phyloP scores from a whole-genome alignment of 1,140 invertebrate genomes.

The Ceratosolen fusciceps region DNA sequence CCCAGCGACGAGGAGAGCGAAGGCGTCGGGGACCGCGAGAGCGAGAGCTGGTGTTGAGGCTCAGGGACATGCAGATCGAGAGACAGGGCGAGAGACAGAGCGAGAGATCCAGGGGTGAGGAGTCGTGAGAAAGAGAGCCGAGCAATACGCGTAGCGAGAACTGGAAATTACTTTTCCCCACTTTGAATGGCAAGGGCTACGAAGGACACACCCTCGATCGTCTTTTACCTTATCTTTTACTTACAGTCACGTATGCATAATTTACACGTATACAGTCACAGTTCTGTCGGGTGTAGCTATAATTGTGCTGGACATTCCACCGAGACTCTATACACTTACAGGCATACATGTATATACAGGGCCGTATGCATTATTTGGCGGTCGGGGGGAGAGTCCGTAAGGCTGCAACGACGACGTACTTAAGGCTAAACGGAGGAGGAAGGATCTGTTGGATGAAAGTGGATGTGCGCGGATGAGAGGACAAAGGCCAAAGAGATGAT shows the following conservation, averaged over 20 bases:
- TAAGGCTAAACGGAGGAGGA: slow-evolving; percentile 12
- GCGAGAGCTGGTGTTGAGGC: slow-evolving; percentile 83
- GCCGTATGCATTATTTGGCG: too few relatives aligned
- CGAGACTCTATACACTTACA: background rate
- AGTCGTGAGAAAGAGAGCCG: background rate
- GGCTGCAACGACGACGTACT: slow-evolving; percentile 27
- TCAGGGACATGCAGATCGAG: background rate
- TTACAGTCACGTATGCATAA: too few relatives aligned
- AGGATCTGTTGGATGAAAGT: background rate
- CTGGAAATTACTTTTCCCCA: slow-evolving; percentile 8
- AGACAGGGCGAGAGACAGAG: too few relatives aligned
- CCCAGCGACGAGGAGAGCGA: slow-evolving; percentile 85
- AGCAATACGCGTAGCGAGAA: background rate
- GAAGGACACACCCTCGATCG: background rate
- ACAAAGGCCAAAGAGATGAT: slow-evolving; percentile 36
- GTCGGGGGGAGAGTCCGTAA: background rate
- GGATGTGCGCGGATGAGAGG: background rate
- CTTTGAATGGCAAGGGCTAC: background rate
- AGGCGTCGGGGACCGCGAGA: slow-evolving; percentile 76
- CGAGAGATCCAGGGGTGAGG: too few relatives aligned
- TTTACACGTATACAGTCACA: too few relatives aligned
- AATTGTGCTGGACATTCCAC: background rate
- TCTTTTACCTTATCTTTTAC: background rate
- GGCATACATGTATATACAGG: background rate
- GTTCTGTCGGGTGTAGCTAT: too few relatives aligned